Base-by-base conservation (phyloP, 2,888 invertebrate species). In the Therioaphis trifolii region DNA sequence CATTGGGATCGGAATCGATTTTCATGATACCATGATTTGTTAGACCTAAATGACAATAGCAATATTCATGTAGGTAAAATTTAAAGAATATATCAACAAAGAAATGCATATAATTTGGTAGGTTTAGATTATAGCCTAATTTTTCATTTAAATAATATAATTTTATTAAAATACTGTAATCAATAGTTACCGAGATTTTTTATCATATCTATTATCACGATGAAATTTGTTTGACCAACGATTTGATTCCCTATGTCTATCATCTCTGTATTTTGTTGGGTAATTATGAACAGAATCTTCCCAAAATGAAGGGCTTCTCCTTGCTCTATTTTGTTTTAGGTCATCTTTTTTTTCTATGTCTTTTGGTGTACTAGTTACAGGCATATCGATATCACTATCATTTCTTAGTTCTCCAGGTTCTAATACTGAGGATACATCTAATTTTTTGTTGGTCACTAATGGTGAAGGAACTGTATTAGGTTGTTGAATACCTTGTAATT, bases 271-370 rank as follows among this genome's bases (percentile, higher is more conserved):
- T n/a, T 80, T 58, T n/a, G 15, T 15, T 49, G 46, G 46, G 12
- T 80, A 72, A 72, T 46, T 58, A 43, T 49, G 49, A 71, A 61
- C 5, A 11, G 80, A 80, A 11, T 80, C 61, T 21, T 72, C 80
- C 80, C 80, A 80, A 72, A 80, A 80, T 61, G 72, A 72, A 7
- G 80, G 80, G 11, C 80, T 80, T 21, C 80, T 80, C 21, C 80
- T 80, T 11, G 11, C 1, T 63, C 80, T 80, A 46, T 49, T 55
- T 21, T 77, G 21, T 77, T 40, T 80, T 35, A 55, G 61, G 40
- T 24, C 27, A 29, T 18, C 63, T 68, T 52, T 52, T 24, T 24
- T 68, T 2, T 18, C 68, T n/a, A 35, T 14, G 4, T 78, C 68
- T 78, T 40, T 78, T n/a, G 78, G 68, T 40, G 78, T 78, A 12